A percentile compares a stretch with the other conserved stretches of the same genome.
These are phyloP conservation scores for Nothoprocta pentlandii DNA, from an alignment of 2,113 vertebrate species.

Conservation along the genomic window DNA sequence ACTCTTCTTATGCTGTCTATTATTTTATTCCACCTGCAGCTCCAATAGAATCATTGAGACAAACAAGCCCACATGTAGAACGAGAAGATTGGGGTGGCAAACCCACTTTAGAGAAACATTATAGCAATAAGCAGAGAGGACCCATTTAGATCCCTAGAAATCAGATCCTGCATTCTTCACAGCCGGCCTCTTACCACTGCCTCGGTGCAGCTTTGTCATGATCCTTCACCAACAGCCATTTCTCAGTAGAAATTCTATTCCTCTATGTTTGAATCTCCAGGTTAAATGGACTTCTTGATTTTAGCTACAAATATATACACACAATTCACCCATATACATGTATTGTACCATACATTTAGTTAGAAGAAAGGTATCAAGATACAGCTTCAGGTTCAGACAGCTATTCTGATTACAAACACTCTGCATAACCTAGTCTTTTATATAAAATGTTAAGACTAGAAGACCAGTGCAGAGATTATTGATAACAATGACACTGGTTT, in stretches of 20 bases:
- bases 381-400: neutral
- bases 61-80: neutral
- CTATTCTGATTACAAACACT: neutral
- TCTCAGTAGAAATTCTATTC: neutral
- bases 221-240: neutral
- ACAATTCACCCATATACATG: neutral
- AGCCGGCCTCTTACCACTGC: neutral
- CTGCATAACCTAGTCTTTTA: neutral
- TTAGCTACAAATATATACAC: neutral
- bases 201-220: neutral
- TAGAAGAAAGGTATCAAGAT: neutral
- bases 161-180: neutral
- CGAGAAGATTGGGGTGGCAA: neutral
- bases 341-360: neutral
- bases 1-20: neutral
- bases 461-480: neutral
- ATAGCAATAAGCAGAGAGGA: neutral
- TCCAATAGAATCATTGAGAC: neutral
- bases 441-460: neutral
- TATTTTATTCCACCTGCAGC: neutral
- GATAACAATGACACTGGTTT: neutral
- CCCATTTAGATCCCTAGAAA: neutral
- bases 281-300: neutral
- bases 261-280: neutral
- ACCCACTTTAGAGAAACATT: neutral